Conservation (phyloP, 2,797 vertebrate genomes). For the Sebastes hubbsi region DNA sequence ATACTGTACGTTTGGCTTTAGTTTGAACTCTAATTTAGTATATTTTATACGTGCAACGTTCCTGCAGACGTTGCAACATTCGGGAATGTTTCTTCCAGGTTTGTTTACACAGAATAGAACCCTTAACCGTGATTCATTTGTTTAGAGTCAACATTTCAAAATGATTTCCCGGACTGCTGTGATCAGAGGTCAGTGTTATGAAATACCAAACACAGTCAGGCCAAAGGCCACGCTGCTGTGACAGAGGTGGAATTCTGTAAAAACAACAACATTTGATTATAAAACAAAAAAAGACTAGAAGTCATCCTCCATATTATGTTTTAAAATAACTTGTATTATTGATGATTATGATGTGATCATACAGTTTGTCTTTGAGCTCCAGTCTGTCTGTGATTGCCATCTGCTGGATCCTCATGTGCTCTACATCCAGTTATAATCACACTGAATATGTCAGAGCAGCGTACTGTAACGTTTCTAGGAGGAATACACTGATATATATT, state of each 20-base stretch:
- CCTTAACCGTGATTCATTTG: not conserved
- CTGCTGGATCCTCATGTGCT: not conserved
- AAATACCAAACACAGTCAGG: slow-evolving; percentile 35
- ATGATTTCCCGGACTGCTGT: slow-evolving; percentile 28
- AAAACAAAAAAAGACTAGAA: not conserved
- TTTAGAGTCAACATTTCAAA: slow-evolving; percentile 39
- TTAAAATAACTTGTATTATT: not conserved
- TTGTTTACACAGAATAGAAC: not conserved
- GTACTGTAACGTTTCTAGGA: no score
- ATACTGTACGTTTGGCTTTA: not conserved
- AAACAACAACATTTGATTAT: not conserved
- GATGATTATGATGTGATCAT: not conserved
- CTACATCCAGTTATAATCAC: not conserved
- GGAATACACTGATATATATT: no score
- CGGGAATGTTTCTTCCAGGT: not conserved
- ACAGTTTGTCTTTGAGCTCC: not conserved
- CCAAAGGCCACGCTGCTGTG: slow-evolving; percentile 6
- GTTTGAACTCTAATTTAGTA: not conserved
- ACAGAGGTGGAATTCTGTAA: not conserved
- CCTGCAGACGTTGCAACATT: not conserved
- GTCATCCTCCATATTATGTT: not conserved
- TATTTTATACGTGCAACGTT: not conserved
- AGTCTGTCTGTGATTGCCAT: not conserved
- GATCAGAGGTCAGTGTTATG: slow-evolving; percentile 28
- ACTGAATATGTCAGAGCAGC: not conserved